Percentiles rank a stretch among this genome's conserved stretches.
These are phyloP conservation scores for Anhinga anhinga DNA, from an alignment of 2,113 vertebrate genomes.

Conservation along the genomic window DNA sequence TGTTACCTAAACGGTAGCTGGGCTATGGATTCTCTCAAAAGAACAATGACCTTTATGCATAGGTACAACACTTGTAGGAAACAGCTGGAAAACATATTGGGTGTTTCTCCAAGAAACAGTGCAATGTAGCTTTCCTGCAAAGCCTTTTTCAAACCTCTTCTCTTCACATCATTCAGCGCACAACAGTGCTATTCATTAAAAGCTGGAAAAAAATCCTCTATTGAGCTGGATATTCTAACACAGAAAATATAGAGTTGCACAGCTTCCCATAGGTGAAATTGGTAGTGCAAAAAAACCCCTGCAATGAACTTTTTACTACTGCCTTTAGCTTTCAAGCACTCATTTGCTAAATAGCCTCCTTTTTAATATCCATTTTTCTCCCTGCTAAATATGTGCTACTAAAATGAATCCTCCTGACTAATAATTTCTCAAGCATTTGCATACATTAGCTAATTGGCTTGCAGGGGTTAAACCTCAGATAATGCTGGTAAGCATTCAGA, in stretches of 20 bases:
- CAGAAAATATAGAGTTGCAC: conserved; percentile 45
- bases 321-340: conserved; percentile 48
- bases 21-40: background rate
- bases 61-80: conserved; percentile 64
- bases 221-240: conserved; percentile 32
- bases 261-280: conserved; percentile 40
- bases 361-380: conserved; percentile 30
- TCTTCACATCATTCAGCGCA: conserved; percentile 48
- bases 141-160: conserved; percentile 53
- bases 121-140: conserved; percentile 16
- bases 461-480: background rate
- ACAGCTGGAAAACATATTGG: conserved; percentile 50
- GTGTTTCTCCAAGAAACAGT: conserved; percentile 54
- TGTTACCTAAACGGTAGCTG: background rate
- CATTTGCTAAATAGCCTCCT: conserved; percentile 21
- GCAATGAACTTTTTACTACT: conserved; percentile 5
- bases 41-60: conserved; percentile 70
- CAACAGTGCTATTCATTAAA: conserved; percentile 65
- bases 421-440: background rate
- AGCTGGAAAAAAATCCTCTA: conserved; percentile 30
- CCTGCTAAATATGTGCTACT: background rate
- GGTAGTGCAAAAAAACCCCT: background rate
- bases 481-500: background rate
- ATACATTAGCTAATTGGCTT: background rate
- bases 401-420: background rate